These are phyloP conservation scores for Phasia obesa DNA, from an alignment of 2,888 invertebrate species.

Conservation along the genomic window DNA sequence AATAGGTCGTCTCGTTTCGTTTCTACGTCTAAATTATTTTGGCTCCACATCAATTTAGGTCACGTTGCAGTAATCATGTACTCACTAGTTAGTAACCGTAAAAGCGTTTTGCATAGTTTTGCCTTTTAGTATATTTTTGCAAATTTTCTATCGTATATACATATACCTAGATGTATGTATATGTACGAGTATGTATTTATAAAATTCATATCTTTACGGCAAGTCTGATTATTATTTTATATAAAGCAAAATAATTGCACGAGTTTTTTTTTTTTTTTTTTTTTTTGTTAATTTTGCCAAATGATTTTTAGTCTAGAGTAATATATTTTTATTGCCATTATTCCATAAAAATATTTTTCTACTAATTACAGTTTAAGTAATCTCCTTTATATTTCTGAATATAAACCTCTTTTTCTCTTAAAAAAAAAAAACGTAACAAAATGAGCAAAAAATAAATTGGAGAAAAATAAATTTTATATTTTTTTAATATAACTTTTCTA, in stretches of 20 bases:
- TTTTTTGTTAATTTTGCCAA: not conserved
- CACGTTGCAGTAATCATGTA: conserved; percentile 64
- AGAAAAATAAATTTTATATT: no score
- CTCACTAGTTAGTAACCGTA: conserved; percentile 15
- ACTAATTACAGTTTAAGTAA: no score
- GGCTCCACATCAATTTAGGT: conserved; percentile 69
- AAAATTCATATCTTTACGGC: conserved; percentile 10
- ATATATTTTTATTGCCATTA: no score
- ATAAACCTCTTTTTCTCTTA: no score
- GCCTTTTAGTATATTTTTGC: not conserved
- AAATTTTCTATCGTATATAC: no score
- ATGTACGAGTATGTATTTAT: not conserved
- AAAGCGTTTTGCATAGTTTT: conserved; percentile 23
- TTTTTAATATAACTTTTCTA: no score
- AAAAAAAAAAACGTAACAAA: no score
- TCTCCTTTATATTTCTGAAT: no score
- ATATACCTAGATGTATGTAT: no score
- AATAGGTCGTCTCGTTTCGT: conserved; percentile 68
- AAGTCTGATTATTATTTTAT: conserved; percentile 15
- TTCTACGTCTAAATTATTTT: conserved; percentile 59
- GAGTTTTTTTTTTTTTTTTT: not conserved
- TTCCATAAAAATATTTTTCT: no score
- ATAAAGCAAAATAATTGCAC: conserved; percentile 8
- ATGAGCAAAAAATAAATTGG: no score
- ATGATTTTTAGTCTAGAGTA: no score